Conservation (phyloP, 1,140 invertebrate species). For the Cherax destructor region DNA sequence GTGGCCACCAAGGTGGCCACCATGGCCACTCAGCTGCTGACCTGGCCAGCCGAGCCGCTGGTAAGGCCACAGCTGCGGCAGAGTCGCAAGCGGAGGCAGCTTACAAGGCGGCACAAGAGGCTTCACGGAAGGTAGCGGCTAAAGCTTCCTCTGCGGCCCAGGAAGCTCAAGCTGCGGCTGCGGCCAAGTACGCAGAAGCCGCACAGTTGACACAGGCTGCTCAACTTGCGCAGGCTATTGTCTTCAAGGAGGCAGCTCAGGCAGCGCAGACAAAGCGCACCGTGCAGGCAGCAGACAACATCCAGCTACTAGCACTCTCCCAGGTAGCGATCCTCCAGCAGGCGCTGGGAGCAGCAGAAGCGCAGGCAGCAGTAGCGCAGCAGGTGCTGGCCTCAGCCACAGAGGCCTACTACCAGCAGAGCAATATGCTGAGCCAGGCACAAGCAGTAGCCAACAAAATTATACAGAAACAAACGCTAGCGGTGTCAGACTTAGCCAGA, state of each 20-base stretch:
- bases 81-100: conserved; percentile 63
- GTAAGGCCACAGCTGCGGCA: conserved; percentile 58
- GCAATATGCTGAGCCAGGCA: conserved; percentile 47
- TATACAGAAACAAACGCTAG: conserved; percentile 47
- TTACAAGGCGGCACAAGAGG: conserved; percentile 47
- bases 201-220: conserved; percentile 64
- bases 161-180: conserved; percentile 63
- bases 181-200: conserved; percentile 55
- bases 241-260: conserved; percentile 55
- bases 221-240: conserved; percentile 59
- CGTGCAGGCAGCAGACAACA: conserved; percentile 61
- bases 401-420: conserved; percentile 45
- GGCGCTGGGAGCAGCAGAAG: conserved; percentile 60
- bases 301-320: conserved; percentile 52
- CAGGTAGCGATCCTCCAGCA: conserved; percentile 62
- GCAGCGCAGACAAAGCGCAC: conserved; percentile 46
- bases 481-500: conserved; percentile 52
- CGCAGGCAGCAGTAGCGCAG: conserved; percentile 55
- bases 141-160: conserved; percentile 63
- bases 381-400: conserved; percentile 59
- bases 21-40: conserved; percentile 48
- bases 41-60: conserved; percentile 60
- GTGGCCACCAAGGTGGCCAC: neutral
- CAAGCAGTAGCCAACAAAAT: conserved; percentile 43
- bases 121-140: conserved; percentile 55